Percentiles rank a stretch among this genome's conserved stretches.
These are phyloP conservation scores for Alethe castanea DNA, from an alignment of 2,113 vertebrate genomes.

Conservation along the genomic window DNA sequence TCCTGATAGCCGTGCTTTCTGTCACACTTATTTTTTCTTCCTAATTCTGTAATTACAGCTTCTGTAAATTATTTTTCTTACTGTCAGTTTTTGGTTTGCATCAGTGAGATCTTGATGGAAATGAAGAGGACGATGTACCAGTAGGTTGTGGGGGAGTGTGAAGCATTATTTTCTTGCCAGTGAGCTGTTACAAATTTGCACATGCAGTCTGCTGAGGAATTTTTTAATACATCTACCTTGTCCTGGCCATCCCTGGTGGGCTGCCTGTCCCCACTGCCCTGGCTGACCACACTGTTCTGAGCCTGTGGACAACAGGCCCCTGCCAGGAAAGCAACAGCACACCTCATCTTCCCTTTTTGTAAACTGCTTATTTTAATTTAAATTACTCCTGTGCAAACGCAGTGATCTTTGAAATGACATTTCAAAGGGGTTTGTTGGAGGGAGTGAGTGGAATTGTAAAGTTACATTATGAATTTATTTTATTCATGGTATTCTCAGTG, in stretches of 20 bases:
- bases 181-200: not conserved
- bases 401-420: not conserved
- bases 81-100: not conserved
- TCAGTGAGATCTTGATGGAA: not conserved
- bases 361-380: not conserved
- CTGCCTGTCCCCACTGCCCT: not conserved
- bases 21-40: not conserved
- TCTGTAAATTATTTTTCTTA: not conserved
- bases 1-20: not conserved
- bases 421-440: not conserved
- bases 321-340: not conserved
- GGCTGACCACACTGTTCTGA: not conserved
- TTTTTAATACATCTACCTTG: not conserved
- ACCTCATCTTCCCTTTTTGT: not conserved
- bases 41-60: not conserved
- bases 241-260: not conserved
- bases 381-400: not conserved
- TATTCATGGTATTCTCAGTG: not conserved
- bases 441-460: not conserved
- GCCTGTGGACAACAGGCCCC: not conserved
- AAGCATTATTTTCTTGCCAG: slow-evolving; percentile 24
- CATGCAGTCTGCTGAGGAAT: not conserved
- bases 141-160: not conserved
- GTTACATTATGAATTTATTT: not conserved
- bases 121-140: not conserved